Conservation (phyloP, 2,797 vertebrate genomes). For the Anguilla obscura region DNA sequence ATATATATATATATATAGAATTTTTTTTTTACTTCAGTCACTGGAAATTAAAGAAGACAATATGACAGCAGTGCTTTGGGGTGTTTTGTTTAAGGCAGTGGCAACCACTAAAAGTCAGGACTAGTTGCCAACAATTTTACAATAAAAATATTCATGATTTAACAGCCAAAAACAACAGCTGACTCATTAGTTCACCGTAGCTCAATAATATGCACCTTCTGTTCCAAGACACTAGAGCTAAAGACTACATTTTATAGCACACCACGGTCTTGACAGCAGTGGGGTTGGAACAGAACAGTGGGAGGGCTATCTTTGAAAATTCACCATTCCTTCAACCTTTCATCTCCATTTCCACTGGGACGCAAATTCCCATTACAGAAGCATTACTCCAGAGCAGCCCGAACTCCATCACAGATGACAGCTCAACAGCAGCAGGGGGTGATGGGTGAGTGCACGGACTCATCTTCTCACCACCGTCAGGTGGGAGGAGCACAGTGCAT, state of each 20-base stretch:
- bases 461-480: neutral
- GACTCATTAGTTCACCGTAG: neutral
- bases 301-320: conserved; percentile 19
- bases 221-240: neutral
- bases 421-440: conserved; percentile 19
- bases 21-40: neutral
- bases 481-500: neutral
- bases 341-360: conserved; percentile 31
- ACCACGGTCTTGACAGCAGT: neutral
- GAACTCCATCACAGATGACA: conserved; percentile 22
- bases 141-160: neutral
- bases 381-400: conserved; percentile 16
- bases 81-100: neutral
- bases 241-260: neutral
- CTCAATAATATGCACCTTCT: neutral
- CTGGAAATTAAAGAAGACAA: neutral
- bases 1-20: no score
- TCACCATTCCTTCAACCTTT: conserved; percentile 36
- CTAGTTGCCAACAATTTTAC: neutral
- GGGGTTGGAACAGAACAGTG: neutral
- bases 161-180: neutral
- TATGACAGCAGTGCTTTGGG: neutral
- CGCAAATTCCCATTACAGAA: conserved; percentile 31
- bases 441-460: conserved; percentile 11
- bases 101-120: neutral